These are phyloP conservation scores for Orthosia cruda DNA, from an alignment of 2,888 invertebrate genomes.

Conservation along the genomic window DNA sequence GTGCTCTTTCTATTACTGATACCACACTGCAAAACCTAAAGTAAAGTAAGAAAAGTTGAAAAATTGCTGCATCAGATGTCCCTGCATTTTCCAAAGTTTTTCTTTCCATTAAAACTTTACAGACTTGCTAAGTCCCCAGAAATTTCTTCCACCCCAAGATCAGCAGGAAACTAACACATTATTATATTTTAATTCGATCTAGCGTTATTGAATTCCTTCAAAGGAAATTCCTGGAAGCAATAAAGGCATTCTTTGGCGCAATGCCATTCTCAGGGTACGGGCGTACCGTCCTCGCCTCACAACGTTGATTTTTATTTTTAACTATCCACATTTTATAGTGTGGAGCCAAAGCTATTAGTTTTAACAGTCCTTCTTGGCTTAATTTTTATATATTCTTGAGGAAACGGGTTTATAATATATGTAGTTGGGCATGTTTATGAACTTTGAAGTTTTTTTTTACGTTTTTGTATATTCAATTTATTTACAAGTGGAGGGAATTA, in stretches of 20 bases:
- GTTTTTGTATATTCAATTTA: too few species aligned
- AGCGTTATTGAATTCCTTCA: conserved; percentile 84
- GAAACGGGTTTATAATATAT: not conserved
- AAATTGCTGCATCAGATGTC: not conserved
- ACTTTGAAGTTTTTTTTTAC: not conserved
- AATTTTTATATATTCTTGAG: conserved; percentile 9
- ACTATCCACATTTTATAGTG: conserved; percentile 57
- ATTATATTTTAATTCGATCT: conserved; percentile 80
- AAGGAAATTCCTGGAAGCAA: conserved; percentile 80
- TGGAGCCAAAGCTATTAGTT: conserved; percentile 42
- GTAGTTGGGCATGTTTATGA: not conserved
- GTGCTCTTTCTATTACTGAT: not conserved
- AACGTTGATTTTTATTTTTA: conserved; percentile 68
- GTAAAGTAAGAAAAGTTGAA: not conserved
- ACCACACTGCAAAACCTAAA: not conserved
- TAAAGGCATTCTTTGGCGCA: conserved; percentile 87
- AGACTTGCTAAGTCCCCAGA: not conserved
- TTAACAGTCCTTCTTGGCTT: conserved; percentile 8
- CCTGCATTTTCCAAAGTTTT: not conserved
- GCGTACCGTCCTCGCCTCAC: conserved; percentile 50
- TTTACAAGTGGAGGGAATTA: too few species aligned
- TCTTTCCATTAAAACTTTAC: not conserved
- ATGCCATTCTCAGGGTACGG: conserved; percentile 76
- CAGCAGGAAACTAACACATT: conserved; percentile 65
- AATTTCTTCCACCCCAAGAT: conserved; percentile 5